phyloP scores from a whole-genome alignment of 2,113 vertebrate genomes.

The Cygnus buccinator region DNA sequence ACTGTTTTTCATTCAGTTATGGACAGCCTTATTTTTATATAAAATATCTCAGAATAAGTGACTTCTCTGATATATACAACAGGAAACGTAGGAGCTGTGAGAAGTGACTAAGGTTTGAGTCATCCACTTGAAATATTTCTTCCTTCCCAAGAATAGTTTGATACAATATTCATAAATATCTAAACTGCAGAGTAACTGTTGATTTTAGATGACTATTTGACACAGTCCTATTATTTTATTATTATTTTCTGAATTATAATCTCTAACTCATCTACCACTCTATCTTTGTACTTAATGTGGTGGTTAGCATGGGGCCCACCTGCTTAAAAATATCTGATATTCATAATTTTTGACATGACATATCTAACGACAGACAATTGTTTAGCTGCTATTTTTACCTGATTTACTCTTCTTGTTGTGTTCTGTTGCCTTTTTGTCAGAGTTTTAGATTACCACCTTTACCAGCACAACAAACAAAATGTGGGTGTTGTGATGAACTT shows the following conservation, averaged over 20 bases:
- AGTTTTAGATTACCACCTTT: neutral
- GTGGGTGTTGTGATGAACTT: neutral
- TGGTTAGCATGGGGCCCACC: neutral
- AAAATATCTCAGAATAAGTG: neutral
- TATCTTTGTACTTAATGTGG: neutral
- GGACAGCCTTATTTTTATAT: neutral
- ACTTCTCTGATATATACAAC: neutral
- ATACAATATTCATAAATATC: neutral
- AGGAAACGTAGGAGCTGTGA: neutral
- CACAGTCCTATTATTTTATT: neutral
- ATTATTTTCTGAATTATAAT: neutral
- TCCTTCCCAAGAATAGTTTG: neutral
- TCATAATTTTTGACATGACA: neutral
- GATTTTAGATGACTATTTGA: neutral
- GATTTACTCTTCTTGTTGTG: neutral
- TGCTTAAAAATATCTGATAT: neutral
- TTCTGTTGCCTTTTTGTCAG: neutral
- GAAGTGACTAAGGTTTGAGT: neutral
- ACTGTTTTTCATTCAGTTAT: neutral
- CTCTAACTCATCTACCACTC: neutral
- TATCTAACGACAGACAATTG: fast-evolving
- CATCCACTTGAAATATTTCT: neutral
- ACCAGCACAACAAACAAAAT: slow-evolving; percentile 12
- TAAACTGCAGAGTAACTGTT: neutral
- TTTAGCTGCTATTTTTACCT: neutral